These are phyloP conservation scores for Melitaea cinxia DNA, from an alignment of 1,140 invertebrate species.

Conservation along the genomic window DNA sequence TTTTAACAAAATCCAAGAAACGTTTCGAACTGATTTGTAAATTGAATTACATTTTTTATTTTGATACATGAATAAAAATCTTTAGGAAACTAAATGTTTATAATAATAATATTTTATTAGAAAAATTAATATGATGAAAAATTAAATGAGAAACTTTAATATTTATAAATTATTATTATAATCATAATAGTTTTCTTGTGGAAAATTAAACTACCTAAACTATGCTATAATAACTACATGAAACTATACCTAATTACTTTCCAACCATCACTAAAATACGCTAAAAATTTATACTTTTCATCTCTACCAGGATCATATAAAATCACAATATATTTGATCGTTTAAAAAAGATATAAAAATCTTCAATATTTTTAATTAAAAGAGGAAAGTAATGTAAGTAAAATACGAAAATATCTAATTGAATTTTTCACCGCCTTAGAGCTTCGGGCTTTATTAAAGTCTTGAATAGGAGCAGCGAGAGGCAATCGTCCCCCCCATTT, in stretches of 20 bases:
- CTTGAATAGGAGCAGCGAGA: slow-evolving; percentile 36
- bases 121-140: too few relatives aligned
- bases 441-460: slow-evolving; percentile 40
- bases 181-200: too few relatives aligned
- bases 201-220: too few relatives aligned
- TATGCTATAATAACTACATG: too few relatives aligned
- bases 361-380: neutral
- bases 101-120: too few relatives aligned
- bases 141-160: too few relatives aligned
- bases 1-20: slow-evolving; percentile 17
- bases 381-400: neutral
- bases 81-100: neutral
- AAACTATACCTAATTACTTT: too few relatives aligned
- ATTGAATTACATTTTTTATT: neutral
- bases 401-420: slow-evolving; percentile 39
- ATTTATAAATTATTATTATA: too few relatives aligned
- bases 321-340: neutral
- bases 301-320: neutral
- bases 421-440: slow-evolving; percentile 37
- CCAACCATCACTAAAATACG: neutral
- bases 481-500: slow-evolving; percentile 41
- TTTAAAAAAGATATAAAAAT: neutral
- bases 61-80: neutral
- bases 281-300: neutral
- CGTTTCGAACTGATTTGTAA: neutral